These are phyloP conservation scores for Neodontobutis hainanensis DNA, from an alignment of 2,113 vertebrate genomes.

Conservation along the genomic window DNA sequence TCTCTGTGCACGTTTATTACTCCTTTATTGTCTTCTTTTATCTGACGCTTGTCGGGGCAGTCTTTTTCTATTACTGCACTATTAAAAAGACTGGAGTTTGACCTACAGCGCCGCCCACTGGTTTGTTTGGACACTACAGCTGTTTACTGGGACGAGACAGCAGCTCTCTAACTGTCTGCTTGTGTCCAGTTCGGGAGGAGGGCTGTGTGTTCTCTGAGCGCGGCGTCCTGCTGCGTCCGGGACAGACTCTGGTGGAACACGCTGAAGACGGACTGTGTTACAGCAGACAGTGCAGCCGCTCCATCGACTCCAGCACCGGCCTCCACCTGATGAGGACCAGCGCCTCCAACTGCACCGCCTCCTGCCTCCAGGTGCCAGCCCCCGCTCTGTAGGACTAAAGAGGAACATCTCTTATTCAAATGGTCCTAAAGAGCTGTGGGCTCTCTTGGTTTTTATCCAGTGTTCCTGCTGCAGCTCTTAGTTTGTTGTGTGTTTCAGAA, in stretches of 20 bases:
- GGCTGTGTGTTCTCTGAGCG: slow-evolving; percentile 88
- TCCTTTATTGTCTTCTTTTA: too few relatives aligned
- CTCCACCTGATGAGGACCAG: slow-evolving; percentile 85
- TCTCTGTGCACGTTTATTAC: too few relatives aligned
- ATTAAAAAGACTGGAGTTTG: too few relatives aligned
- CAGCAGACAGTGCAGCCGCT: slow-evolving; percentile 83
- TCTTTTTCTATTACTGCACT: too few relatives aligned
- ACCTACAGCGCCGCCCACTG: too few relatives aligned
- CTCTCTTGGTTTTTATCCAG: too few relatives aligned
- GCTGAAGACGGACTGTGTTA: slow-evolving; percentile 83
- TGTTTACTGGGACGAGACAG: too few relatives aligned
- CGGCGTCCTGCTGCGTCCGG: slow-evolving; percentile 87
- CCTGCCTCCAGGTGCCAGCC: slow-evolving; percentile 85
- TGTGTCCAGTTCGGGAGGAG: slow-evolving; percentile 84
- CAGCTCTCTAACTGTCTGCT: slow-evolving; percentile 13
- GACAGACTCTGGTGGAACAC: slow-evolving; percentile 90
- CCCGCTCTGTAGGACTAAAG: background rate
- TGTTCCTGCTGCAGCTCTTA: too few relatives aligned
- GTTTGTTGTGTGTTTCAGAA: slow-evolving; percentile 79
- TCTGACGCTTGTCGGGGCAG: too few relatives aligned
- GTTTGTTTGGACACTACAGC: too few relatives aligned
- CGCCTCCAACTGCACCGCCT: slow-evolving; percentile 85
- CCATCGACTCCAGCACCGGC: slow-evolving; percentile 82
- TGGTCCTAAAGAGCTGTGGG: too few relatives aligned
- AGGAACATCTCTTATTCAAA: background rate